These are phyloP conservation scores for Falcaria lacertinaria DNA, from an alignment of 2,888 invertebrate species.

Conservation along the genomic window DNA sequence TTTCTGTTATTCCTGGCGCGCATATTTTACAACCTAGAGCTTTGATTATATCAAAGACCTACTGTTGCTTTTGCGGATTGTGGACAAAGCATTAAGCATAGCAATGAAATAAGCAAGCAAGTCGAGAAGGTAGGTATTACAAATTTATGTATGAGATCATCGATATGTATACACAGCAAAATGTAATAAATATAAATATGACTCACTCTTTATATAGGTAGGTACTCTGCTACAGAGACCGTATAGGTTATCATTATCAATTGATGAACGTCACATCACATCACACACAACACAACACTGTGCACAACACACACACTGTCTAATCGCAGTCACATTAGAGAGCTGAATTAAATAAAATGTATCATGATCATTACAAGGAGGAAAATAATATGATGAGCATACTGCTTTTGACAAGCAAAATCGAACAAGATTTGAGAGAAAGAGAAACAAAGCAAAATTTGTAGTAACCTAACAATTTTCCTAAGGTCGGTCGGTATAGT, in stretches of 20 bases:
- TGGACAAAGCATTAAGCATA: slow-evolving; percentile 24
- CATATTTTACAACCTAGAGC: too few relatives aligned
- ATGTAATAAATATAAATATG: slow-evolving; percentile 79
- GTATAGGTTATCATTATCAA: slow-evolving; percentile 73
- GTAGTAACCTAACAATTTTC: slow-evolving; percentile 13
- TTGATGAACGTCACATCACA: slow-evolving; percentile 66
- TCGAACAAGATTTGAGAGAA: slow-evolving; percentile 37
- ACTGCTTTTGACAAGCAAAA: slow-evolving; percentile 9
- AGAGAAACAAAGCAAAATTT: slow-evolving; percentile 56
- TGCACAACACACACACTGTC: slow-evolving; percentile 45
- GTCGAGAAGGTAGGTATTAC: slow-evolving; percentile 29
- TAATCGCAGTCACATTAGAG: slow-evolving; percentile 36
- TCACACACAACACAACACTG: too few relatives aligned
- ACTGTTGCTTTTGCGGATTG: not conserved
- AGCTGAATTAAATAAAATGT: slow-evolving; percentile 6
- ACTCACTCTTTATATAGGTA: slow-evolving; percentile 65
- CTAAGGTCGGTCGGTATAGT: too few relatives aligned
- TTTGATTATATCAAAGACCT: not conserved
- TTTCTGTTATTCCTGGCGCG: too few relatives aligned
- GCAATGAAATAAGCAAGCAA: slow-evolving; percentile 31
- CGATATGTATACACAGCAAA: slow-evolving; percentile 68
- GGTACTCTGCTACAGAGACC: slow-evolving; percentile 66
- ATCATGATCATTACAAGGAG: slow-evolving; percentile 7
- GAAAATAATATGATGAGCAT: too few relatives aligned
- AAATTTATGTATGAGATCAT: slow-evolving; percentile 71